These are phyloP conservation scores for Rhizomys pruinosus DNA, from an alignment of 2,113 vertebrate species.

Conservation along the genomic window DNA sequence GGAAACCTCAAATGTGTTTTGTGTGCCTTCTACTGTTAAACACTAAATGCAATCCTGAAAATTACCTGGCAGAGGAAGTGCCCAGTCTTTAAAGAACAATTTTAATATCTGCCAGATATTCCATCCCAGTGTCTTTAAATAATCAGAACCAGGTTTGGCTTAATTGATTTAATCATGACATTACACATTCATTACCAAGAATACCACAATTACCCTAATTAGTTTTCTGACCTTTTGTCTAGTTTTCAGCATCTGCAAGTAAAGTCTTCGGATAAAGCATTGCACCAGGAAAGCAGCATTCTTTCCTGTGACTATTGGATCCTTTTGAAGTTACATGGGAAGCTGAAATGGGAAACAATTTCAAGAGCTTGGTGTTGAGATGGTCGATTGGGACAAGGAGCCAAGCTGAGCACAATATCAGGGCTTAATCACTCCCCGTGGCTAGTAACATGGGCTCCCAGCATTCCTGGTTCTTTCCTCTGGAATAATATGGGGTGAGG, in stretches of 20 bases:
- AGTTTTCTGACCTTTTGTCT: slow-evolving; percentile 42
- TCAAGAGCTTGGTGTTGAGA: not conserved
- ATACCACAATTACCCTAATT: slow-evolving; percentile 26
- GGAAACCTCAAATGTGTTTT: not conserved
- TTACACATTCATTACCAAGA: slow-evolving; percentile 19
- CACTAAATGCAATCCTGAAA: not conserved
- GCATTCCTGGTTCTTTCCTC: not conserved
- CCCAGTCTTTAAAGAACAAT: not conserved
- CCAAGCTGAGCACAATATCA: slow-evolving; percentile 2
- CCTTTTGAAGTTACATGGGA: not conserved
- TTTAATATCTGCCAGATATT: slow-evolving; percentile 9
- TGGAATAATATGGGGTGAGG: not conserved
- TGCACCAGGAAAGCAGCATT: not conserved
- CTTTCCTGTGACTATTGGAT: not conserved
- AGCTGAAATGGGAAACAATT: slow-evolving; percentile 9
- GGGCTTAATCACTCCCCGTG: not conserved
- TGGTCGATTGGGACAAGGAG: not conserved
- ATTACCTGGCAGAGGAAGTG: not conserved
- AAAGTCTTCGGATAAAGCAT: slow-evolving; percentile 1
- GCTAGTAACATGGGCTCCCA: not conserved
- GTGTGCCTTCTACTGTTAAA: not conserved
- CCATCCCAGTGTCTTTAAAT: not conserved
- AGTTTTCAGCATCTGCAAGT: slow-evolving; percentile 8
- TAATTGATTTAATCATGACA: slow-evolving; percentile 51
- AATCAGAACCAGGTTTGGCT: slow-evolving; percentile 7